Percentiles rank a stretch among this genome's conserved stretches.
These are phyloP conservation scores for Hyalella azteca DNA, from an alignment of 2,888 invertebrate genomes.

Conservation along the genomic window DNA sequence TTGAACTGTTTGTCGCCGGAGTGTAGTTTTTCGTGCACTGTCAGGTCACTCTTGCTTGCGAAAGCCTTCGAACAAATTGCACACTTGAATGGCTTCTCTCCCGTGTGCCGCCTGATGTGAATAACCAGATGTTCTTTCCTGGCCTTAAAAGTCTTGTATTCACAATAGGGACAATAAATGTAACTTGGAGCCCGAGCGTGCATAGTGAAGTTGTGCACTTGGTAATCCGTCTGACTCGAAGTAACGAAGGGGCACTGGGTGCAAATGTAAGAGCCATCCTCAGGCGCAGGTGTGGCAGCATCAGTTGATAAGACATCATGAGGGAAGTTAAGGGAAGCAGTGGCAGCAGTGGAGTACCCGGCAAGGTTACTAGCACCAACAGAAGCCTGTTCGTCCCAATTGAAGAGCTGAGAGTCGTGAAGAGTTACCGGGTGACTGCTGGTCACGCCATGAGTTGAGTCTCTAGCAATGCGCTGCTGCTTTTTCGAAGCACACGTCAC, in stretches of 20 bases:
- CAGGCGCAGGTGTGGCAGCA: neutral
- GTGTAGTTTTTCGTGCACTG: constrained; percentile 42
- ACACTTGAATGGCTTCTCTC: constrained; percentile 51
- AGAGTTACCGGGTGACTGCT: too few species aligned
- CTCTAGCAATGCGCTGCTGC: neutral
- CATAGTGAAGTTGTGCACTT: neutral
- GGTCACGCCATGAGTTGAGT: too few species aligned
- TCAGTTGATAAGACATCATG: too few species aligned
- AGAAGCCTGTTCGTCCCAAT: neutral
- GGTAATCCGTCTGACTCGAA: neutral
- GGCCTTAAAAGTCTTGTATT: constrained; percentile 4
- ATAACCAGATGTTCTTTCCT: constrained; percentile 30
- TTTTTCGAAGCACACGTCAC: constrained; percentile 10
- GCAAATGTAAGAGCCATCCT: neutral
- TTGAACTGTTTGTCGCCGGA: constrained; percentile 29
- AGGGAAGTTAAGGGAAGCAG: neutral
- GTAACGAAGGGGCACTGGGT: neutral
- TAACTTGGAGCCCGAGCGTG: neutral
- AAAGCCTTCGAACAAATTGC: constrained; percentile 50
- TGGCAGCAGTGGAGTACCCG: neutral
- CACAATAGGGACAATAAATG: constrained; percentile 22
- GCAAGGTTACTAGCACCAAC: neutral
- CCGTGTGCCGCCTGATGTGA: constrained; percentile 50
- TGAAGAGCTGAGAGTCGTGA: neutral
- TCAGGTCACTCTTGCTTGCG: constrained; percentile 45